Base-by-base conservation (phyloP, 2,888 invertebrate species). In the Andrena trimmerana region DNA sequence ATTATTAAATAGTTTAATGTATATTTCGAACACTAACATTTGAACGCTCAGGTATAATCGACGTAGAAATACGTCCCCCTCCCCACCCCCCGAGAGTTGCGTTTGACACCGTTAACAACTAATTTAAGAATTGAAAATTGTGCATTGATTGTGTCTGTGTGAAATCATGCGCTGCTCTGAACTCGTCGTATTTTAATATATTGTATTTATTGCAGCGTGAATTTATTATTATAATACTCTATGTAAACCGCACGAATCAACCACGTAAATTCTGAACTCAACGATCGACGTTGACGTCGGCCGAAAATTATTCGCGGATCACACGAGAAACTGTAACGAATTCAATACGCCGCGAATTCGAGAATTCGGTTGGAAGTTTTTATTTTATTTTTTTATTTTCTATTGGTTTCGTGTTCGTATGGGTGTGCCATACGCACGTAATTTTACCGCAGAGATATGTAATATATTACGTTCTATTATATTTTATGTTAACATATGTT, bases 381-480 rank as follows among this genome's bases (percentile, higher is more conserved):
- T 27, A 1, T 8, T 52, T 33, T 8, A 8, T 8, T 42, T 33
- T 5, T 63, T 36, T 42, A 42, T 42, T 42, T 42, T 42, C 42
- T 42, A 42, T 5, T 42, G 16, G 42, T 42, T 7, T 16, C 20
- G 10, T 29, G 33, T 16, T 27, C 27, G 54, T 66, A 27, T 50
- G 33, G 1, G 1, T n/a, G 65, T 24, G 69, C 27, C 73, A 70
- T 69, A 48, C 54, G 31, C 24, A 31, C 27, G 59, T 66, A 67
- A 57, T 62, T 57, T 16, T 6, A 57, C 52, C 13, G 31, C n/a
- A 74, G 24, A 79, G 52, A 72, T 81, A 66, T 73, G 50, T 71
- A 42, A 73, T 75, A 62, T 57, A 79, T 75, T 74, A 57, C 20
- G 50, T 65, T 75, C 36, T 36, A 71, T 67, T 71, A 50, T 63